Percentiles rank a stretch among this genome's conserved stretches.
phyloP scores from a whole-genome alignment of 2,113 vertebrate species.

The Chiloscyllium plagiosum region DNA sequence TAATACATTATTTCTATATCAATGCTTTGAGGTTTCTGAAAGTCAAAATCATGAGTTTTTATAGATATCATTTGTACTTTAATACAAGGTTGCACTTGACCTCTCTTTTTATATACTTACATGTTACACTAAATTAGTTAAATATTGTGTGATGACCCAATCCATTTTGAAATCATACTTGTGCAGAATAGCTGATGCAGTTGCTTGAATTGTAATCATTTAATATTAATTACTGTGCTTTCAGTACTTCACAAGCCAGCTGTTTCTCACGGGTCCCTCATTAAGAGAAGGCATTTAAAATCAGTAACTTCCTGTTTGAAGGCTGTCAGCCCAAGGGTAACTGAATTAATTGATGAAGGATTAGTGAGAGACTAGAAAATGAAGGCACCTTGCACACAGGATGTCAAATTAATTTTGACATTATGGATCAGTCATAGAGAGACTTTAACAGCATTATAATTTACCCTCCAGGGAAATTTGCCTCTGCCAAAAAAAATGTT shows the following conservation, averaged over 20 bases:
- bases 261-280: constrained; percentile 24
- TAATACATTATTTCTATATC: not conserved
- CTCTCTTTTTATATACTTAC: not conserved
- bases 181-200: not conserved
- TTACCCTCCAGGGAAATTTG: constrained; percentile 16
- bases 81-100: not conserved
- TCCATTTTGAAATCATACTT: not conserved
- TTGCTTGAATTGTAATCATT: constrained; percentile 4
- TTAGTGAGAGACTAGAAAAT: not conserved
- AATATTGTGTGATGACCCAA: not conserved
- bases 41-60: not conserved
- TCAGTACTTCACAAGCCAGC: constrained; percentile 5
- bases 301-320: constrained; percentile 36
- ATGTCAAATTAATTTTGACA: constrained; percentile 29
- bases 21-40: not conserved
- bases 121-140: not conserved
- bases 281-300: constrained; percentile 25
- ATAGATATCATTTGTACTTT: not conserved
- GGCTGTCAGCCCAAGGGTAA: constrained; percentile 31
- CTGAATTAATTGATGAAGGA: constrained; percentile 2
- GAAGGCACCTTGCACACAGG: not conserved
- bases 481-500: constrained; percentile 26
- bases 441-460: not conserved
- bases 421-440: constrained; percentile 8
- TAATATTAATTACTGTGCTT: constrained; percentile 8